Evolutionary conservation across 2,797 vertebrate species (phyloP).

Genomic region (Acanthurus tractus): DNA sequence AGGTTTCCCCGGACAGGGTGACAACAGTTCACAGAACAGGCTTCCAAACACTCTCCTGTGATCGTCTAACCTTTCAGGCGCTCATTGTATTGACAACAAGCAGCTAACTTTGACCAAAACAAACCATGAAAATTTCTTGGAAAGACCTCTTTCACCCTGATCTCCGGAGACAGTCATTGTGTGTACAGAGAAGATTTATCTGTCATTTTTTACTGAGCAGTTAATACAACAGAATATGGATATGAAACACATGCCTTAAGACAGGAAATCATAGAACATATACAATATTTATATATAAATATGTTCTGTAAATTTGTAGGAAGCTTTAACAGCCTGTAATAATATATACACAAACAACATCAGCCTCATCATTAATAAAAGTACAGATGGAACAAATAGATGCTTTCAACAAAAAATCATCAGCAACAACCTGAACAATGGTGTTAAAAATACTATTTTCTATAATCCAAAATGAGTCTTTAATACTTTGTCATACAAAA

Average conservation of each 20-base stretch:
- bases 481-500: too few species aligned
- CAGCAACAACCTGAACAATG: slow-evolving; percentile 15
- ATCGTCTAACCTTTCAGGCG: slow-evolving; percentile 4
- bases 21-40: slow-evolving; percentile 28
- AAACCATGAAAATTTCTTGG: slow-evolving; percentile 27
- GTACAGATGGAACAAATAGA: slow-evolving; percentile 27
- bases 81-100: neutral
- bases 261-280: neutral
- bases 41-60: slow-evolving; percentile 17
- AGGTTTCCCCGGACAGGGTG: slow-evolving; percentile 17
- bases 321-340: slow-evolving; percentile 5
- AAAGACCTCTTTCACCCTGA: slow-evolving; percentile 7
- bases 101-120: slow-evolving; percentile 7
- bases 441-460: slow-evolving; percentile 1
- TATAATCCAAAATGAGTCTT: too few species aligned
- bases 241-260: neutral
- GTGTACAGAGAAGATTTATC: slow-evolving; percentile 21
- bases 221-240: slow-evolving; percentile 8
- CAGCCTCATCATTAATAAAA: slow-evolving; percentile 1
- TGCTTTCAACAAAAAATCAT: neutral
- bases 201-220: neutral
- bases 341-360: slow-evolving; percentile 14
- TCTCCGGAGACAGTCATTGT: neutral
- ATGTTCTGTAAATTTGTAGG: neutral
- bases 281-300: too few species aligned